Evolutionary conservation across 2,888 invertebrate genomes (phyloP), one percentile per base, ranked within the genome.

Genomic region (Dicycla oo): DNA sequence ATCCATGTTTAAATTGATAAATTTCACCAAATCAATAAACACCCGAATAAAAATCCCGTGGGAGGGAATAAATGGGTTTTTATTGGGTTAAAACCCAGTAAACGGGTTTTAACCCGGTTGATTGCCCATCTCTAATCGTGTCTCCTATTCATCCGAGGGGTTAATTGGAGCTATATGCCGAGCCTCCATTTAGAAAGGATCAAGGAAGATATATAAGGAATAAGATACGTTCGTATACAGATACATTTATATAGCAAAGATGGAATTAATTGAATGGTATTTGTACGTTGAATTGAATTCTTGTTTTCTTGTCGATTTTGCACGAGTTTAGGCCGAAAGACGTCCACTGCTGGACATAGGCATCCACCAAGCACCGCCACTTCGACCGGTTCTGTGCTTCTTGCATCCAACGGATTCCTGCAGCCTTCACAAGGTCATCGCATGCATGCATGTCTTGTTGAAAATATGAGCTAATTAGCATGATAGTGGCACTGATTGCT

Each of bases 181-280:
- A 56, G 18, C 40, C 58, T 60, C 38, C 45, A 51, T 82, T 82
- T 54, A 30, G 72, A 64, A 53, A 47, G 61, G 68, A 78, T 81
- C 63, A 77, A 43, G 58, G 3, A 34, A 63, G 62, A 63, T 69
- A 64, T n/a, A n/a, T n/a, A 13, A 45, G 49, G n/a, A 51, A 68
- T 58, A 58, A 7, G 38, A 10, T n/a, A 51, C n/a, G 8, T 62
- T n/a, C 3, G 30, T n/a, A n/a, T n/a, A 61, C 20, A 43, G 38
- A 64, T 30, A 75, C 15, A 57, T 61, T 34, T 30, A n/a, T n/a
- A n/a, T n/a, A 38, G 15, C 15, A 10, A 26, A 38, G 18, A 72
- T 60, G 20, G 45, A 30, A n/a, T 26, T 38, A 38, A 38, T 38
- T 26, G 38, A 26, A 61, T 20, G 26, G 20, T 61, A 43, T 60